Evolutionary conservation across 1,140 invertebrate species (phyloP).

Genomic region (Zophobas morio): DNA sequence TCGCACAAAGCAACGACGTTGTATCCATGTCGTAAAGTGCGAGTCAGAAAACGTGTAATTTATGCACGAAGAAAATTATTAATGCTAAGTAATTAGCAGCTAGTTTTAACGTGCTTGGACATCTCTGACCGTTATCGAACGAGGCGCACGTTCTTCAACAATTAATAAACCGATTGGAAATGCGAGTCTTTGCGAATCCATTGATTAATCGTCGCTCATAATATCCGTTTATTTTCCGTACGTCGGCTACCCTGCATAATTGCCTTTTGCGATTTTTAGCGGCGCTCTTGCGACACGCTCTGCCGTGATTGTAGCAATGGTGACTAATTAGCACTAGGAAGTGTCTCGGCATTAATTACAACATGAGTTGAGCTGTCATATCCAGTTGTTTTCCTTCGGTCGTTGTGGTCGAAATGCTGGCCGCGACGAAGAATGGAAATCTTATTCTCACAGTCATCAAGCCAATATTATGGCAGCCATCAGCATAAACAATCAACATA

Average conservation of each 20-base stretch:
- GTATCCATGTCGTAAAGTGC: slow-evolving; percentile 27
- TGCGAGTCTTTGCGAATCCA: slow-evolving; percentile 1
- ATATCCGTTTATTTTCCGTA: too few species aligned
- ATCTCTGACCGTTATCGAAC: slow-evolving; percentile 26
- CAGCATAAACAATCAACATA: slow-evolving; percentile 8
- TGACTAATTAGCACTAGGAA: slow-evolving; percentile 31
- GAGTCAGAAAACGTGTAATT: slow-evolving; percentile 33
- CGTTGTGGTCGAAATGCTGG: background rate
- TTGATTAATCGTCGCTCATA: slow-evolving; percentile 7
- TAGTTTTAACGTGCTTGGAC: slow-evolving; percentile 40
- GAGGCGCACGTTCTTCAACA: slow-evolving; percentile 23
- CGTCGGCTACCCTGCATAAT: too few species aligned
- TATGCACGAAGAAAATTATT: slow-evolving; percentile 35
- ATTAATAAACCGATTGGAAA: slow-evolving; percentile 12
- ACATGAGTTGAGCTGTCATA: slow-evolving; percentile 11
- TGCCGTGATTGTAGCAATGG: slow-evolving; percentile 17
- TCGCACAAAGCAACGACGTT: slow-evolving; percentile 25
- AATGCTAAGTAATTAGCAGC: slow-evolving; percentile 38
- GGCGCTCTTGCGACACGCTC: slow-evolving; percentile 16
- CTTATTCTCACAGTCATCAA: slow-evolving; percentile 8
- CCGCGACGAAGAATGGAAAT: background rate
- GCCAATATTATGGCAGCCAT: background rate
- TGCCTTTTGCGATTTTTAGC: background rate
- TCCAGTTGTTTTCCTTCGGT: slow-evolving; percentile 24
- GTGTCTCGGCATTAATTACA: slow-evolving; percentile 25